phyloP scores from a whole-genome alignment of 92 coral and sea anemone genomes.

The Porites rus region DNA sequence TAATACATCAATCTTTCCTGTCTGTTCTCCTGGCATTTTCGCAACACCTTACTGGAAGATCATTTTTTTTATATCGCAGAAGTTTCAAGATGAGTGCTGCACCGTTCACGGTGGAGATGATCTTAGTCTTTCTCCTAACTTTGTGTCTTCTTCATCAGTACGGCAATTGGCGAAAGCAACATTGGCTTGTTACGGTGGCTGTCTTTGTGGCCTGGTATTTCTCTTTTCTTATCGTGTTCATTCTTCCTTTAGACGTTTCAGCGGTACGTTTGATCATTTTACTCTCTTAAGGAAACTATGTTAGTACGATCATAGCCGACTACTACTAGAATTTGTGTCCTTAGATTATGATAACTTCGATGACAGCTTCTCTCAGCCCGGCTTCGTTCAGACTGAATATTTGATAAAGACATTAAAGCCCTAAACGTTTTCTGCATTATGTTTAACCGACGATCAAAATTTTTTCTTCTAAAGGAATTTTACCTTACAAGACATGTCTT shows the following conservation, averaged over 20 bases:
- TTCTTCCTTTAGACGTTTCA: slow-evolving; percentile 97
- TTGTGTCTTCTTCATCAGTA: slow-evolving; percentile 93
- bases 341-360: not conserved
- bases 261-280: slow-evolving; percentile 81
- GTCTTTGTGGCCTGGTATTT: slow-evolving; percentile 98
- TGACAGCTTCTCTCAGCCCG: not conserved
- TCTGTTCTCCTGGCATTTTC: not conserved
- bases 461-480: too few species aligned
- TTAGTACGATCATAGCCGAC: not conserved
- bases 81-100: slow-evolving; percentile 87
- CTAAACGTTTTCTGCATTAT: too few species aligned
- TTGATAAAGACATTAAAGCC: too few species aligned
- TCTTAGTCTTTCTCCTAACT: slow-evolving; percentile 87
- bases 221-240: slow-evolving; percentile 93
- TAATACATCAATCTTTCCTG: not conserved
- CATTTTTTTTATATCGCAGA: not conserved
- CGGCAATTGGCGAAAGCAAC: slow-evolving; percentile 99
- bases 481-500: too few species aligned
- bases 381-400: too few species aligned
- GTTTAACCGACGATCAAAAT: too few species aligned
- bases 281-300: too few species aligned
- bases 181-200: slow-evolving; percentile 94
- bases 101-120: slow-evolving; percentile 94
- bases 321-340: not conserved
- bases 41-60: not conserved